These are phyloP conservation scores for Maniola hyperantus DNA, from an alignment of 2,888 invertebrate genomes.

Conservation along the genomic window DNA sequence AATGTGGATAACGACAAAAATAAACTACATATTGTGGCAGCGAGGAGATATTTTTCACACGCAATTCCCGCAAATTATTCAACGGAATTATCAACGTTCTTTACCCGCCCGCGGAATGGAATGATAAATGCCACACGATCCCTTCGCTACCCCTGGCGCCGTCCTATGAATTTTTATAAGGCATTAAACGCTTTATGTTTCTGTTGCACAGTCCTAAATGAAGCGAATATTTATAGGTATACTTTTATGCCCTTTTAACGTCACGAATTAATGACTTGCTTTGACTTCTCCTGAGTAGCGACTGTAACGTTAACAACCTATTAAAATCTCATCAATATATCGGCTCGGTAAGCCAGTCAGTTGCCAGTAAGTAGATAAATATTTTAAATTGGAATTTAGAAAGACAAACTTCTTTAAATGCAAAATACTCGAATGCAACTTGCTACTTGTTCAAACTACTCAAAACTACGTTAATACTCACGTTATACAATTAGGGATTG, in stretches of 20 bases:
- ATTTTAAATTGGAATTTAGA: background rate
- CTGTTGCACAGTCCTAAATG: slow-evolving; percentile 13
- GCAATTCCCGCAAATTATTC: slow-evolving; percentile 56
- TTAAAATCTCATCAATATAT: background rate
- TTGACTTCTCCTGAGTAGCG: background rate
- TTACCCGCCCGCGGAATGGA: slow-evolving; percentile 53
- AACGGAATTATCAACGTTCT: slow-evolving; percentile 61
- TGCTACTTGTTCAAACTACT: too few relatives aligned
- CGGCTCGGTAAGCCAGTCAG: background rate
- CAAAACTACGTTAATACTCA: too few relatives aligned
- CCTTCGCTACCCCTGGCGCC: slow-evolving; percentile 28
- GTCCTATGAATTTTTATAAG: slow-evolving; percentile 34
- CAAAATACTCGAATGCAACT: too few relatives aligned
- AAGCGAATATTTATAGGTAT: background rate
- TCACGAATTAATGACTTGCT: slow-evolving; percentile 7
- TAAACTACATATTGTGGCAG: slow-evolving; percentile 58
- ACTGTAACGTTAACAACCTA: background rate
- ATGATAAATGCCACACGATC: slow-evolving; percentile 50
- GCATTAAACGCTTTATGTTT: slow-evolving; percentile 23
- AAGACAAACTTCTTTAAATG: too few relatives aligned
- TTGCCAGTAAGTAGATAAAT: background rate
- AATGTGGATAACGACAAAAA: slow-evolving; percentile 59
- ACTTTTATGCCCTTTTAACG: slow-evolving; percentile 2
- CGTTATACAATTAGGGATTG: too few relatives aligned
- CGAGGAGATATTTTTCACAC: slow-evolving; percentile 66